These are phyloP conservation scores for Gibbula magus DNA, from an alignment of 2,888 invertebrate genomes.

Conservation along the genomic window DNA sequence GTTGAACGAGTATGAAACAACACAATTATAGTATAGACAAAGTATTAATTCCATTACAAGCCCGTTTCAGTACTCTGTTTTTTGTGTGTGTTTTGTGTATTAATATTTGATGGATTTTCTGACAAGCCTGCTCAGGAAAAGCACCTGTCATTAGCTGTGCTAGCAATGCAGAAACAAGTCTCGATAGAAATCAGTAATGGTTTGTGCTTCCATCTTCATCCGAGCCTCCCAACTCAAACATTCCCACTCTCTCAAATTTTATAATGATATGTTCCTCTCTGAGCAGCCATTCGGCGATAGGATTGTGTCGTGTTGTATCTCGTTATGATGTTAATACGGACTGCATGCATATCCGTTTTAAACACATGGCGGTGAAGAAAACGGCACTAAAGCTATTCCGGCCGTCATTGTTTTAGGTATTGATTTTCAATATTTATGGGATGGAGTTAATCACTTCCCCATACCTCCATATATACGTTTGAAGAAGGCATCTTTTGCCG, in stretches of 20 bases:
- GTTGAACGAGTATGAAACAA: no score
- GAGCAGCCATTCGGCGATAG: not conserved
- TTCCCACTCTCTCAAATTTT: not conserved
- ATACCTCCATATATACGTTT: not conserved
- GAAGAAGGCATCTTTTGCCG: not conserved
- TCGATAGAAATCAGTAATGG: not conserved
- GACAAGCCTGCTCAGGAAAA: not conserved
- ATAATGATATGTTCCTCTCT: not conserved
- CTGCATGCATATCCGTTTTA: constrained; percentile 9
- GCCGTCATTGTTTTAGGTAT: constrained; percentile 16
- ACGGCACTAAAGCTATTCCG: not conserved
- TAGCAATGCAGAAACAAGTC: not conserved
- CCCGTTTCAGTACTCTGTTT: no score
- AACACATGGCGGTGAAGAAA: not conserved
- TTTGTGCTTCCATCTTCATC: not conserved
- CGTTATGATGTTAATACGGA: constrained; percentile 13
- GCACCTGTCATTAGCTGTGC: not conserved
- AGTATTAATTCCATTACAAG: no score
- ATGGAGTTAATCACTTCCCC: constrained; percentile 18
- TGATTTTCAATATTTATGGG: constrained; percentile 10
- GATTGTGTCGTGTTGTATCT: constrained; percentile 11
- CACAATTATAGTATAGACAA: no score
- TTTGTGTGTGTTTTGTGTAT: not conserved
- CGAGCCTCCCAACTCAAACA: not conserved
- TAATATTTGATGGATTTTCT: constrained; percentile 21